Evolutionary conservation across 1,140 invertebrate species (phyloP).

Genomic region (Wasmannia auropunctata): DNA sequence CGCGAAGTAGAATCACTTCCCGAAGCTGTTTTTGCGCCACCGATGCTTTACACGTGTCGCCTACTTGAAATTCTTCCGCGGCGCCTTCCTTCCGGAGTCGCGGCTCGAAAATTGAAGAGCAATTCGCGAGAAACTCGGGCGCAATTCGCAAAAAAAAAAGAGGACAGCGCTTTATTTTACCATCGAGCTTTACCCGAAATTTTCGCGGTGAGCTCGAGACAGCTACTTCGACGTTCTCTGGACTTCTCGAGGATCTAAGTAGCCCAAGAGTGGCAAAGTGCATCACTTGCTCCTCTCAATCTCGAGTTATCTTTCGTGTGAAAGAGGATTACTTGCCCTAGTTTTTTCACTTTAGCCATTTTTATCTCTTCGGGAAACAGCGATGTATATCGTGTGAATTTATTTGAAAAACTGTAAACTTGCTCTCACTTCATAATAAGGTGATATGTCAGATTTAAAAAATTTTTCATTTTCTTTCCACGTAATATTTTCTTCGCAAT

Average conservation of each 20-base stretch:
- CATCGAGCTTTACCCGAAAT: slow-evolving; percentile 47
- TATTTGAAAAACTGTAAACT: slow-evolving; percentile 13
- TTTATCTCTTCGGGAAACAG: slow-evolving; percentile 42
- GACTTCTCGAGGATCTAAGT: slow-evolving; percentile 37
- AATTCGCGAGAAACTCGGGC: slow-evolving; percentile 2
- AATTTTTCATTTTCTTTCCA: background rate
- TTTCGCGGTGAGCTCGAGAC: slow-evolving; percentile 44
- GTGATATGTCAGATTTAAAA: background rate
- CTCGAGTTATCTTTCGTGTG: slow-evolving; percentile 54
- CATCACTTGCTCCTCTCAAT: slow-evolving; percentile 52
- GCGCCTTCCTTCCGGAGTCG: slow-evolving; percentile 18
- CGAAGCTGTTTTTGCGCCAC: slow-evolving; percentile 32
- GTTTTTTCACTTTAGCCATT: slow-evolving; percentile 35
- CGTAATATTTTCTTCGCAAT: background rate
- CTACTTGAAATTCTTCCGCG: slow-evolving; percentile 56
- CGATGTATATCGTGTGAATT: slow-evolving; percentile 8
- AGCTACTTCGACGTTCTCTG: slow-evolving; percentile 20
- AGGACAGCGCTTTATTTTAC: slow-evolving; percentile 21
- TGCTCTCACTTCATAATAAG: background rate
- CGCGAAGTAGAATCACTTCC: slow-evolving; percentile 51
- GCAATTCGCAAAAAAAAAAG: background rate
- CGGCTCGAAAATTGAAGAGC: slow-evolving; percentile 49
- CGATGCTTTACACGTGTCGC: slow-evolving; percentile 52
- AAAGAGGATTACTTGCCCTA: slow-evolving; percentile 49
- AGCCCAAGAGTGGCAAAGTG: slow-evolving; percentile 38